Conservation (phyloP, 2,113 vertebrate genomes). For the Oreochromis aureus region DNA sequence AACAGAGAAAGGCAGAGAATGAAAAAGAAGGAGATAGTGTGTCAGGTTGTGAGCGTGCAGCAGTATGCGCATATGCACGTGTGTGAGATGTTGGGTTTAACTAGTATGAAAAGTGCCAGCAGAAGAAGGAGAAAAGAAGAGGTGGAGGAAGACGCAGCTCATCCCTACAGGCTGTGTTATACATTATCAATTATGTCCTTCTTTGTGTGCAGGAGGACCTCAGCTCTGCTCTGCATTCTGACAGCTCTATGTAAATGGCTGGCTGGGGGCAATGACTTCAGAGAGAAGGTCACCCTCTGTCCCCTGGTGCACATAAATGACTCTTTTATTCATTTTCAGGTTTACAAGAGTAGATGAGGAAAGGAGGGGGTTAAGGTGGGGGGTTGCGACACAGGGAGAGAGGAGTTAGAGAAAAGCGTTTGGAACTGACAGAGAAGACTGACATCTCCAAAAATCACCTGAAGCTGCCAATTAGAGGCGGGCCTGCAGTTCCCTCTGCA, state of each 20-base stretch:
- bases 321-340: constrained; percentile 73
- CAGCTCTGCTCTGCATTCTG: constrained; percentile 53
- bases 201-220: constrained; percentile 56
- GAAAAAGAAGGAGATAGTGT: not conserved
- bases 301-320: constrained; percentile 71
- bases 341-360: constrained; percentile 61
- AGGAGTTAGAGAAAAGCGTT: not conserved
- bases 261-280: constrained; percentile 76
- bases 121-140: constrained; percentile 16
- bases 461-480: constrained; percentile 60
- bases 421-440: constrained; percentile 13
- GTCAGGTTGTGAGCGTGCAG: not conserved
- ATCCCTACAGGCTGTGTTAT: constrained; percentile 67
- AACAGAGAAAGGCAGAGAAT: not conserved
- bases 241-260: constrained; percentile 79
- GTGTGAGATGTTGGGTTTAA: constrained; percentile 10
- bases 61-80: not conserved
- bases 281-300: constrained; percentile 77
- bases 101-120: constrained; percentile 46
- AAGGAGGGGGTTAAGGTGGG: constrained; percentile 22
- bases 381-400: not conserved
- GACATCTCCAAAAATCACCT: constrained; percentile 64
- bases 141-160: constrained; percentile 6
- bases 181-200: constrained; percentile 73
- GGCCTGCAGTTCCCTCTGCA: not conserved